These are phyloP conservation scores for Melinopterus prodromus DNA, from an alignment of 2,888 invertebrate genomes.

Conservation along the genomic window DNA sequence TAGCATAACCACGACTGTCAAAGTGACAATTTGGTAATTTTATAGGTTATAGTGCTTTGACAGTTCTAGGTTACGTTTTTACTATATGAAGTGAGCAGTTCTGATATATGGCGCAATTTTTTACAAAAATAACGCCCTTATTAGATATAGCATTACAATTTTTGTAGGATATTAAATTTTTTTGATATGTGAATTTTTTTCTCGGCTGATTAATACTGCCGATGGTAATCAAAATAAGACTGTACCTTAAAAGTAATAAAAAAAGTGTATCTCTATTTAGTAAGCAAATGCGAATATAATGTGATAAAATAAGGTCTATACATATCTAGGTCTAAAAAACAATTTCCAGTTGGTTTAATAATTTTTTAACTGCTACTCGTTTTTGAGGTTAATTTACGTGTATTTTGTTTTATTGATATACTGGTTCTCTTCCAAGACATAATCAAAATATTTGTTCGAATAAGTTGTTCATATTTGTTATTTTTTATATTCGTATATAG, in stretches of 20 bases:
- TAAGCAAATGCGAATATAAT: background rate
- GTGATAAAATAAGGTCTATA: constrained; percentile 5
- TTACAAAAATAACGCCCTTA: background rate
- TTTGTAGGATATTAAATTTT: background rate
- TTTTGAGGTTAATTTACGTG: background rate
- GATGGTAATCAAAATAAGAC: background rate
- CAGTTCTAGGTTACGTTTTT: background rate
- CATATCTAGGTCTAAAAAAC: background rate
- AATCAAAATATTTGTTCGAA: constrained; percentile 9
- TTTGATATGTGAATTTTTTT: background rate
- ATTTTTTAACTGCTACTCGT: background rate
- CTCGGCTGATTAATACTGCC: background rate
- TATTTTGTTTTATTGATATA: background rate
- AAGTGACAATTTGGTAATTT: background rate
- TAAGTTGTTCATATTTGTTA: constrained; percentile 38
- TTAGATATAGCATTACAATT: background rate
- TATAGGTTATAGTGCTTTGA: background rate
- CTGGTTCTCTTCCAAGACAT: background rate
- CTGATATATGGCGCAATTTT: background rate
- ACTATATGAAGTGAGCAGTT: too few species aligned
- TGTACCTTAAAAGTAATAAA: background rate
- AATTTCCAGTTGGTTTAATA: background rate
- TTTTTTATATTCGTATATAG: constrained; percentile 40
- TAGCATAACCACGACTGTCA: background rate
- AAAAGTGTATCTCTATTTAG: background rate